Evolutionary conservation across 2,888 invertebrate genomes (phyloP).

Genomic region (Lucinisca nassula): DNA sequence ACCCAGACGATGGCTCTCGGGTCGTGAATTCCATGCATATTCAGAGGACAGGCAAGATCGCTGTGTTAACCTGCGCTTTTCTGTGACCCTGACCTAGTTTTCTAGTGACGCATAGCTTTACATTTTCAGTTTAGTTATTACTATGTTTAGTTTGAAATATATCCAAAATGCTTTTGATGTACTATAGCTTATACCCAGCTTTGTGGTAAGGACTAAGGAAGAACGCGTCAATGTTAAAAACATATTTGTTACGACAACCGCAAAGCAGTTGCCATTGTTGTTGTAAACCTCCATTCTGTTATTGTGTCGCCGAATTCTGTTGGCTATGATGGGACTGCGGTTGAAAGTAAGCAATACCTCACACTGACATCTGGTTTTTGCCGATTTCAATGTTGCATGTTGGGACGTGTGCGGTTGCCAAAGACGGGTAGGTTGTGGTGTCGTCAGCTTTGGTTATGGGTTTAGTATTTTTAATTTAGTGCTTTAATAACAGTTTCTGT

Average conservation of each 20-base stretch:
- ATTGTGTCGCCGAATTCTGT: no score
- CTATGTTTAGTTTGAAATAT: not conserved
- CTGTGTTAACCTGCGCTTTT: not conserved
- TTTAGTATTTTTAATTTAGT: no score
- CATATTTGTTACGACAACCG: no score
- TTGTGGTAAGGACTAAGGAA: no score
- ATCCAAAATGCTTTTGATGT: not conserved
- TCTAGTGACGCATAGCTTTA: not conserved
- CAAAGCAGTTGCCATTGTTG: no score
- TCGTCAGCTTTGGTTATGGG: no score
- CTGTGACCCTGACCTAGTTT: not conserved
- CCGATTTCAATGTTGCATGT: conserved; percentile 74
- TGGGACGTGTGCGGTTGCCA: conserved; percentile 79
- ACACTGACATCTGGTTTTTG: not conserved
- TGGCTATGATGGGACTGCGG: not conserved
- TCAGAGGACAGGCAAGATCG: conserved; percentile 67
- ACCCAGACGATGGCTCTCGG: conserved; percentile 60
- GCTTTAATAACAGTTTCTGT: no score
- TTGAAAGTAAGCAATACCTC: not conserved
- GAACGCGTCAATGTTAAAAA: no score
- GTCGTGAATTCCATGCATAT: conserved; percentile 43
- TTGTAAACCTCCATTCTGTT: no score
- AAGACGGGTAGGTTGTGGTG: conserved; percentile 74
- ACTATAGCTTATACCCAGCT: not conserved
- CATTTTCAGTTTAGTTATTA: not conserved